Evolutionary conservation across 2,888 invertebrate species (phyloP), one percentile per base, ranked within the genome.

Genomic region (Oxycera nigricornis): DNA sequence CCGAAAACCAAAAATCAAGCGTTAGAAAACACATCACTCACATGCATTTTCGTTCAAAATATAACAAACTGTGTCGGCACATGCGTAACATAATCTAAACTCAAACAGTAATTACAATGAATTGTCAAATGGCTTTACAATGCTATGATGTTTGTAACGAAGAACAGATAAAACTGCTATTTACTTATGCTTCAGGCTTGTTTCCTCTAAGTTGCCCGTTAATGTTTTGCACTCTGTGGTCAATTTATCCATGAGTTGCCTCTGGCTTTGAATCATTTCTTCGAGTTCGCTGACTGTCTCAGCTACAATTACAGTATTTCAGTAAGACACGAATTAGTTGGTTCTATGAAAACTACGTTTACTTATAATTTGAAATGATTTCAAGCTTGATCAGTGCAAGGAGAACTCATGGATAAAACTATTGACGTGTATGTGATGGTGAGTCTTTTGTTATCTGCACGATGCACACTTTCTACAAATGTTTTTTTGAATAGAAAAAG

Each of bases 201-300:
- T 91, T 87, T 94, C 94, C 89, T 95, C 94, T 89, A 95, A 91
- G 90, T 93, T 94, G 88, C 91, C 90, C 85, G 94, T 94, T 87
- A 95, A 91, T 87, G 89, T 89, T 88, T 93, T 94, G 89, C 94
- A 94, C 89, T 95, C 94, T 85, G 89, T 90, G 85, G 94, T 93
- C 87, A 95, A 91, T 91, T 92, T 94, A 89, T 94, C 94, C 92
- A 94, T 93, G 91, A 94, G 92, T 90, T 91, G 91, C 90, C 93
- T 94, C 91, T 95, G 94, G 88, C 92, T 93, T 88, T 91, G 92
- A 88, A 95, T 91, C 91, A 94, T 92, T 86, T 91, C 90, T 90
- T 94, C 94, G 88, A 95, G 91, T 88, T 93, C 94, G 88, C 91
- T 91, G 87, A 94, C 94, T 85, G 93, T 94, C 88, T 92, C 91